These are phyloP conservation scores for Vombatus ursinus DNA, from an alignment of 2,113 vertebrate genomes.

Conservation along the genomic window DNA sequence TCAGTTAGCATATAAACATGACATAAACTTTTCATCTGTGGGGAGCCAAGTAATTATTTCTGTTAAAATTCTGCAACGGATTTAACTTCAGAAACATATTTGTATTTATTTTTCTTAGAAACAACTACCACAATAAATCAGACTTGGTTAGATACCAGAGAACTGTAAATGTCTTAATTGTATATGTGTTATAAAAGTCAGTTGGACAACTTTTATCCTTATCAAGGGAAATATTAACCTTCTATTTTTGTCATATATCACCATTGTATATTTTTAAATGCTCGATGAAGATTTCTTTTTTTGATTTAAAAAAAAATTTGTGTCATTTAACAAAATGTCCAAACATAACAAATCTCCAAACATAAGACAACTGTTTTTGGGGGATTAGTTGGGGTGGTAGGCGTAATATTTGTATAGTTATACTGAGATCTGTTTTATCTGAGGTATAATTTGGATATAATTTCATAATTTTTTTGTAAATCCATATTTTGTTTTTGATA, in stretches of 20 bases:
- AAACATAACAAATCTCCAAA: background rate
- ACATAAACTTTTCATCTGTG: constrained; percentile 10
- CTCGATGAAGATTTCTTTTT: constrained; percentile 31
- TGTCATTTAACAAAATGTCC: background rate
- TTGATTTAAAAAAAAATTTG: background rate
- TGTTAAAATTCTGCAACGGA: background rate
- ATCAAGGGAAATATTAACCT: background rate
- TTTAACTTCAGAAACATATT: background rate
- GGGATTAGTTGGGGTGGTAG: background rate
- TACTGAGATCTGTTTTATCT: background rate
- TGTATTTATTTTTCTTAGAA: background rate
- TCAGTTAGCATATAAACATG: constrained; percentile 35
- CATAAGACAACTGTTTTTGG: background rate
- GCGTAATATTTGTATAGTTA: background rate
- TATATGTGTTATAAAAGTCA: background rate
- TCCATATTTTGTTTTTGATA: too few species aligned
- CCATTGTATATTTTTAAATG: background rate
- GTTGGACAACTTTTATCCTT: background rate
- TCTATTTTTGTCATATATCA: background rate
- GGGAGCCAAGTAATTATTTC: constrained; percentile 12
- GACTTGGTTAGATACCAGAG: background rate
- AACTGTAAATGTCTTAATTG: background rate
- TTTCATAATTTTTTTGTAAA: too few species aligned
- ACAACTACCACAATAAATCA: background rate
- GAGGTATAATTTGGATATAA: too few species aligned